Evolutionary conservation across 2,797 vertebrate species (phyloP).

Genomic region (Pelochelys cantorii): DNA sequence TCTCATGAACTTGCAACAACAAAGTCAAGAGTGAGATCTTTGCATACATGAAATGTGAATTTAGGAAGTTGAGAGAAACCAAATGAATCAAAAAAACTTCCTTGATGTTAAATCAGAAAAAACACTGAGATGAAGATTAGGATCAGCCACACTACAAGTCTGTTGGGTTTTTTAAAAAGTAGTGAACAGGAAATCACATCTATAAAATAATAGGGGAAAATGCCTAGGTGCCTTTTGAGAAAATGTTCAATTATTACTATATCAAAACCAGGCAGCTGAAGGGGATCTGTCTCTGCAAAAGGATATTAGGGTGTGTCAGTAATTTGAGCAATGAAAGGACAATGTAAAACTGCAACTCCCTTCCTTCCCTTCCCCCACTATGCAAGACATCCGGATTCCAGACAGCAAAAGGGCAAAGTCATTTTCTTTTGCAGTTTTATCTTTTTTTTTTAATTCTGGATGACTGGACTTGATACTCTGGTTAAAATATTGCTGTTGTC

Average conservation of each 20-base stretch:
- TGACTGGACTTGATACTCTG: slow-evolving; percentile 51
- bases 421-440: slow-evolving; percentile 39
- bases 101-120: background rate
- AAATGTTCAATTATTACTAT: background rate
- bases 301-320: slow-evolving; percentile 38
- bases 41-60: background rate
- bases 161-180: background rate
- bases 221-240: background rate
- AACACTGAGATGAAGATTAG: background rate
- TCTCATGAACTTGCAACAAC: slow-evolving; percentile 58
- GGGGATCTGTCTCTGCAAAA: slow-evolving; percentile 7
- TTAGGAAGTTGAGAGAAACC: slow-evolving; percentile 31
- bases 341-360: slow-evolving; percentile 57
- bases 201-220: background rate
- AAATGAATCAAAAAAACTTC: slow-evolving; percentile 47
- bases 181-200: background rate
- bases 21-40: slow-evolving; percentile 56
- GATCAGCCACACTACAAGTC: background rate
- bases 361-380: slow-evolving; percentile 56
- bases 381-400: slow-evolving; percentile 77
- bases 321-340: slow-evolving; percentile 1
- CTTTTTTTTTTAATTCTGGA: slow-evolving; percentile 58
- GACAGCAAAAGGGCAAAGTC: slow-evolving; percentile 63
- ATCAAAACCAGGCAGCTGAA: background rate
- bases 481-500: slow-evolving; percentile 54